Base-by-base conservation (phyloP, 1,140 invertebrate species). In the Acromyrmex heyeri region DNA sequence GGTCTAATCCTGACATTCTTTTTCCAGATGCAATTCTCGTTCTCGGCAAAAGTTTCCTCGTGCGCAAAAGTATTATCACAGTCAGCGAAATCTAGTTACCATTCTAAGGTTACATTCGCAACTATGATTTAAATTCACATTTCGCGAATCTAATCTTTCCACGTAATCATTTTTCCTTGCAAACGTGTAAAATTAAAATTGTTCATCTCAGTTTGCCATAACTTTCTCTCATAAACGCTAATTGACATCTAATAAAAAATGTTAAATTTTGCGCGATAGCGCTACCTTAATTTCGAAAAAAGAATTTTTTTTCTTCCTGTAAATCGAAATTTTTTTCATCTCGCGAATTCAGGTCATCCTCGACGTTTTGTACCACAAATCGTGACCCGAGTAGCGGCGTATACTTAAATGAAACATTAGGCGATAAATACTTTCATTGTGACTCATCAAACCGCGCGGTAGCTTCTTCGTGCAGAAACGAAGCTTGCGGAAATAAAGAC, bases 401-500 rank as follows among this genome's bases (percentile, higher is more conserved):
- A 44, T 44, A 44, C 8, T 44, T 44, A 57, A 61, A 79, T 18
- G 82, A 88, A 86, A 38, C 73, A 53, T 38, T 53, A 44, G 27
- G 18, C 50, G 57, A 38, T 82, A 83, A 86, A 88, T 89, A 69
- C 73, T 87, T 85, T 87, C 67, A 38, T 64, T 16, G 48, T 91
- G 88, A 91, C 73, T 90, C 87, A 90, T 59, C 81, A 55, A 65
- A 85, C 55, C 27, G 34, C 69, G 67, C 18, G 48, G 65, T 76
- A 67, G 30, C 50, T 75, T 67, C 48, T 75, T 77, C 61, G 27
- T 65, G 59, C 48, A 70, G n/a, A 59, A 57, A 14, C 0, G 12
- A 27, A 64, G 7, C 27, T 44, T 72, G 38, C 57, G 59, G 55
- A 86, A 75, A 86, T 75, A 50, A 70, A 78, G 24, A n/a, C 24